A percentile compares a stretch with the other conserved stretches of the same genome.
These are phyloP conservation scores for Plodia interpunctella DNA, from an alignment of 1,140 invertebrate species.

Conservation along the genomic window DNA sequence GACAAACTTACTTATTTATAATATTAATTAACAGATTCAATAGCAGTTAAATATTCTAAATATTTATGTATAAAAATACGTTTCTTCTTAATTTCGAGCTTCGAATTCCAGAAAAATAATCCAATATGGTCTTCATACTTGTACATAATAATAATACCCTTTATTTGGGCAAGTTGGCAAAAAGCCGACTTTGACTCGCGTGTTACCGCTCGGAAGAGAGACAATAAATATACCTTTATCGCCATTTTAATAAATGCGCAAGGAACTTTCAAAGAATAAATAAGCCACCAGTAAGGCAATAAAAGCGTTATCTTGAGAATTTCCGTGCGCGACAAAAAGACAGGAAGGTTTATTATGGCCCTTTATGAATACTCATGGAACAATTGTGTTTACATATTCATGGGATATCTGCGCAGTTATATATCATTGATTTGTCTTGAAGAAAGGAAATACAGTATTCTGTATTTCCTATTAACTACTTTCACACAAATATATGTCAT, in stretches of 20 bases:
- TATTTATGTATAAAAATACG: too few species aligned
- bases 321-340: slow-evolving; percentile 25
- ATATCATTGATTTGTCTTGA: slow-evolving; percentile 16
- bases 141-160: neutral
- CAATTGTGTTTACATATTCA: slow-evolving; percentile 22
- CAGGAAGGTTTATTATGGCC: slow-evolving; percentile 26
- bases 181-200: slow-evolving; percentile 32
- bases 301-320: slow-evolving; percentile 47
- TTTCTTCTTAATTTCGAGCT: too few species aligned
- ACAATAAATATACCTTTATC: slow-evolving; percentile 71
- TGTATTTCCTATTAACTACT: too few species aligned
- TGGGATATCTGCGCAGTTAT: slow-evolving; percentile 16
- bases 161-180: neutral
- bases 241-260: slow-evolving; percentile 69
- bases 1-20: too few species aligned
- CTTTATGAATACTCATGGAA: slow-evolving; percentile 28
- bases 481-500: too few species aligned
- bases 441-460: neutral
- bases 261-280: slow-evolving; percentile 54
- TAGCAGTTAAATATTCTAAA: too few species aligned
- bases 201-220: slow-evolving; percentile 47
- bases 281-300: slow-evolving; percentile 43
- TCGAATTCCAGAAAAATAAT: too few species aligned
- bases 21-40: too few species aligned
- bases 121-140: too few species aligned